phyloP scores from a whole-genome alignment of 2,113 vertebrate species.

The Alectura lathami region DNA sequence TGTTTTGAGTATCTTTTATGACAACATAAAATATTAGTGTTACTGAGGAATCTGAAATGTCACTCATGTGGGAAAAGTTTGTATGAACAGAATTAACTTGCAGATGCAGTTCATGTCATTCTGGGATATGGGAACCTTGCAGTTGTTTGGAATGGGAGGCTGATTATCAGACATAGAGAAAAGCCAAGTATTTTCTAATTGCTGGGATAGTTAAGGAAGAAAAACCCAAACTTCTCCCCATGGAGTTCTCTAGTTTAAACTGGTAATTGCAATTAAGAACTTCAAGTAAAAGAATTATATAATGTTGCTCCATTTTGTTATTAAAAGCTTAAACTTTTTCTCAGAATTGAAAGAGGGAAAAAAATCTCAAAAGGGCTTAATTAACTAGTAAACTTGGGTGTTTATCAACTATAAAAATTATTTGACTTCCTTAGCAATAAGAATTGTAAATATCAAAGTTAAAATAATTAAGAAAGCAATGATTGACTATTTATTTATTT shows the following conservation, averaged over 20 bases:
- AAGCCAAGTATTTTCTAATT: conserved; percentile 36
- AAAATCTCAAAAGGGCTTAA: conserved; percentile 24
- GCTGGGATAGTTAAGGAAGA: background rate
- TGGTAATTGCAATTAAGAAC: conserved; percentile 58
- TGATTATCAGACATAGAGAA: background rate
- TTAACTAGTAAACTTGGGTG: conserved; percentile 25
- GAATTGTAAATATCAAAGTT: conserved; percentile 53
- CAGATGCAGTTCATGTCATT: background rate
- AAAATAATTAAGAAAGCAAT: conserved; percentile 8
- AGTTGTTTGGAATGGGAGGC: background rate
- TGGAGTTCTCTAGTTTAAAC: conserved; percentile 37
- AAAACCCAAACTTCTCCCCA: background rate
- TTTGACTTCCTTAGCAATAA: background rate
- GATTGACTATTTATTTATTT: conserved; percentile 47
- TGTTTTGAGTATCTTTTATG: background rate
- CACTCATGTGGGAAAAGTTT: background rate
- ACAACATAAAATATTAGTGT: background rate
- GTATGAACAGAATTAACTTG: background rate
- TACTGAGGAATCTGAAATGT: background rate
- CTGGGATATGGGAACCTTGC: background rate
- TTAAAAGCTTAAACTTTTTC: conserved; percentile 39
- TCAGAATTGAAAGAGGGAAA: conserved; percentile 38
- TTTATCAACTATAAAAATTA: conserved; percentile 33
- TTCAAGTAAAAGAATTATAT: conserved; percentile 39
- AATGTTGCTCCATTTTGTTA: conserved; percentile 12